Conservation (phyloP, 2,888 invertebrate species). For the Pimpla rufipes region DNA sequence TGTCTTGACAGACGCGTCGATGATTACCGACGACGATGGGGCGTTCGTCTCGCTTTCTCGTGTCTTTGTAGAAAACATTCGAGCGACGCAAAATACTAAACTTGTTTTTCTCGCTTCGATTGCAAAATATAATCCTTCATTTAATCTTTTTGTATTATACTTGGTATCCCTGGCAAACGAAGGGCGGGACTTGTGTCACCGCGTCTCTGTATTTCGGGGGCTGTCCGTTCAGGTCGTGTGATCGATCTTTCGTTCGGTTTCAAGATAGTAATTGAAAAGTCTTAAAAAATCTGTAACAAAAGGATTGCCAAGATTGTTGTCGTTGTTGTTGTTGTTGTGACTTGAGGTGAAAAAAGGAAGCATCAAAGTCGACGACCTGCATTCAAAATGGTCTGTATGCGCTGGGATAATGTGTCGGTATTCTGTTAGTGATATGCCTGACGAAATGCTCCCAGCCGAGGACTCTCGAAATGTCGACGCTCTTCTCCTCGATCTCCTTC, state of each 20-base stretch:
- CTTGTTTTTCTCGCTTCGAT: slow-evolving; percentile 18
- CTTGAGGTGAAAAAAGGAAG: not conserved
- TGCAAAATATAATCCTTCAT: slow-evolving; percentile 56
- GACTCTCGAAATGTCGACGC: slow-evolving; percentile 88
- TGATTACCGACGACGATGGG: not conserved
- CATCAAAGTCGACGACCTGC: slow-evolving; percentile 24
- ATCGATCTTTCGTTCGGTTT: slow-evolving; percentile 39
- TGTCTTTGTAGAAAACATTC: slow-evolving; percentile 39
- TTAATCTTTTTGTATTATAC: slow-evolving; percentile 55
- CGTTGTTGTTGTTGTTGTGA: not conserved
- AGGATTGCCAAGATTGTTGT: not conserved
- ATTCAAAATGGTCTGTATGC: slow-evolving; percentile 90
- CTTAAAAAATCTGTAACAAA: slow-evolving; percentile 49
- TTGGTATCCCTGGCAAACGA: slow-evolving; percentile 50
- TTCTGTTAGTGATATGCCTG: slow-evolving; percentile 86
- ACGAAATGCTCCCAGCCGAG: slow-evolving; percentile 92
- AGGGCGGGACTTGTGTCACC: slow-evolving; percentile 14
- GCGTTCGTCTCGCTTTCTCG: not conserved
- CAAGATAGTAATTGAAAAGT: slow-evolving; percentile 51
- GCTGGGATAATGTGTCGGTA: slow-evolving; percentile 90
- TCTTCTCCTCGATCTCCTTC: slow-evolving; percentile 90
- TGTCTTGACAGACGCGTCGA: not conserved
- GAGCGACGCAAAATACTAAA: slow-evolving; percentile 8
- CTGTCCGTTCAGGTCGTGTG: slow-evolving; percentile 18
- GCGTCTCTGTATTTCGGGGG: slow-evolving; percentile 29